Evolutionary conservation across 2,888 invertebrate genomes (phyloP), one percentile per base, ranked within the genome.

Genomic region (Clitarchus hookeri): DNA sequence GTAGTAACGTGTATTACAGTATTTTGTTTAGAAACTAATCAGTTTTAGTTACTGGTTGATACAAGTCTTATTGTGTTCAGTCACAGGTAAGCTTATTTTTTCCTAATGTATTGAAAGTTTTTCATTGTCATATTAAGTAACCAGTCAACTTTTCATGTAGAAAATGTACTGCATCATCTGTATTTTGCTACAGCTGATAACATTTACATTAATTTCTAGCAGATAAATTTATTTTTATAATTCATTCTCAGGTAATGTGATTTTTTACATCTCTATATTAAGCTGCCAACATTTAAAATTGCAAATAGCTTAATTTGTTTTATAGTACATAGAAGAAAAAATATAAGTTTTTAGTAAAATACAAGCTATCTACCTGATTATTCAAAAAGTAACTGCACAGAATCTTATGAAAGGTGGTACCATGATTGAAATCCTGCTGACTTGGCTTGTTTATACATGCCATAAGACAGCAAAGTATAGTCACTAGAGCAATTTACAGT

Each of bases 201-300:
- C 13, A 23, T n/a, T 65, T 65, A n/a, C 65, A 19, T 0, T 23
- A n/a, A 65, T 65, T 65, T 65, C n/a, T 65, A 23, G 65, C 65
- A n/a, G 65, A 19, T 65, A 65, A 16, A 65, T 8, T 65, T 65
- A 16, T n/a, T 65, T 65, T 23, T 65, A 19, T 65, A 8, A 65
- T 65, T 65, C 19, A 9, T 65, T 48, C 36, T 36, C 36, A 36
- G 48, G n/a, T 23, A 65, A 9, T n/a, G 65, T 65, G 19, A 65
- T 65, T 65, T 65, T 23, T 36, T 23, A 23, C 6, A n/a, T 65
- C 0, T 16, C n/a, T 8, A 65, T n/a, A n/a, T n/a, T 65, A 65
- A 65, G n/a, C 65, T 65, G 65, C 65, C 65, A 65, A 65, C 65
- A 65, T n/a, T 65, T 65, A 65, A 65, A 65, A n/a, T 19, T 65